Base-by-base conservation (phyloP, 2,113 vertebrate species). In the Coptodon bakossiorum region DNA sequence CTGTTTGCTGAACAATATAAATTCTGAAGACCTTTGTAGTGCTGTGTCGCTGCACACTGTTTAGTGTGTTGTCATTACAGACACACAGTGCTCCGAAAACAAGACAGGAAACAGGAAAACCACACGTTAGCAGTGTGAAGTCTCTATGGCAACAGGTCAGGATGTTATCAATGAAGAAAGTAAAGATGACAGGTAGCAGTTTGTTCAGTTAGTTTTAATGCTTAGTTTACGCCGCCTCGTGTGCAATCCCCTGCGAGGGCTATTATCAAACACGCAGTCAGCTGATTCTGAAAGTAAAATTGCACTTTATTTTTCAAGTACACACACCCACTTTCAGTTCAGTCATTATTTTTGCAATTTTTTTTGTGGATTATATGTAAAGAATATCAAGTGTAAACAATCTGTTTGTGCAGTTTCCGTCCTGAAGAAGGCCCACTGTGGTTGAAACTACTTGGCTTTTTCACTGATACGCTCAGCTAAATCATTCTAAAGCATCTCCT, bases 31-130 rank as follows among this genome's bases (percentile, higher is more conserved):
- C 36, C 54, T 81, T 85, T 38, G 40, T 27, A 19, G 56, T 81
- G 84, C 82, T 90, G 40, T 17, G 19, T 34, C 54, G 59, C 59
- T 91, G 73, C 82, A 31, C 53, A 80, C 85, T 81, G 12, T 78
- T 84, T 36, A 53, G 45, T 79, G 68, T 89, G 86, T 89, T 93
- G 81, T 90, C 86, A 88, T 88, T 50, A 59, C 13, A 90, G 81
- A 86, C n/a, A 87, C 57, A 68, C 85, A 53, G 52, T 5, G 38
- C 79, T 45, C 71, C 22, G 86, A 87, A 92, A 92, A 89, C 86
- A 89, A 91, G 87, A 93, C 95, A 95, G 95, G 96, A 96, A 97
- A 97, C 97, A 97, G 96, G 96, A 97, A 96, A 97, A 96, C 96
- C 97, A 95, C 97, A 96, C 24, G 84, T 59, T 92, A 89, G 93